These are phyloP conservation scores for Clarias macrocephalus DNA, from an alignment of 2,113 vertebrate genomes.

Conservation along the genomic window DNA sequence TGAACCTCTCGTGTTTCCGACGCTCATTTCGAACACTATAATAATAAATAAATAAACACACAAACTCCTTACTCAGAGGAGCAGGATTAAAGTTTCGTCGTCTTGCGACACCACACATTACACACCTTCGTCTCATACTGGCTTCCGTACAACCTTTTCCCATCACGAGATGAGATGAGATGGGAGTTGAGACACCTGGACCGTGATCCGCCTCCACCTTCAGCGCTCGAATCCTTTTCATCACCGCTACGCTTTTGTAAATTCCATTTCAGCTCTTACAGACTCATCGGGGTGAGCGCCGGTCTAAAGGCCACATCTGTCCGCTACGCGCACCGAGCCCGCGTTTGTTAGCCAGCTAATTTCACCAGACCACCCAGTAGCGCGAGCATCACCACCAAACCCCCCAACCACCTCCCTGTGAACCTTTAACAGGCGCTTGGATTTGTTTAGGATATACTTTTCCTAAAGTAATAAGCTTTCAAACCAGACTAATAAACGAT, in stretches of 20 bases:
- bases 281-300: slow-evolving; percentile 54
- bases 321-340: slow-evolving; percentile 26
- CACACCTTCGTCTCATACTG: no score
- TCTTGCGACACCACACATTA: background rate
- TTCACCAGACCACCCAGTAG: slow-evolving; percentile 34
- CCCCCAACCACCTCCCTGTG: background rate
- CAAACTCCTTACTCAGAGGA: background rate
- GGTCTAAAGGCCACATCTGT: slow-evolving; percentile 54
- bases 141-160: background rate
- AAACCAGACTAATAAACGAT: slow-evolving; percentile 17
- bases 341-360: background rate
- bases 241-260: background rate
- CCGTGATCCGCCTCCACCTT: no score
- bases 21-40: background rate
- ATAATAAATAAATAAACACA: no score
- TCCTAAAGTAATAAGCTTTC: slow-evolving; percentile 13
- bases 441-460: background rate
- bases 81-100: background rate
- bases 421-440: background rate
- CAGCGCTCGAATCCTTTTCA: background rate
- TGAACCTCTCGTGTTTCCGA: background rate
- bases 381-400: background rate
- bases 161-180: background rate
- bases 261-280: slow-evolving; percentile 53
- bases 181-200: no score